Conservation (phyloP, 2,797 vertebrate species). For the Halcyon smyrnensis region DNA sequence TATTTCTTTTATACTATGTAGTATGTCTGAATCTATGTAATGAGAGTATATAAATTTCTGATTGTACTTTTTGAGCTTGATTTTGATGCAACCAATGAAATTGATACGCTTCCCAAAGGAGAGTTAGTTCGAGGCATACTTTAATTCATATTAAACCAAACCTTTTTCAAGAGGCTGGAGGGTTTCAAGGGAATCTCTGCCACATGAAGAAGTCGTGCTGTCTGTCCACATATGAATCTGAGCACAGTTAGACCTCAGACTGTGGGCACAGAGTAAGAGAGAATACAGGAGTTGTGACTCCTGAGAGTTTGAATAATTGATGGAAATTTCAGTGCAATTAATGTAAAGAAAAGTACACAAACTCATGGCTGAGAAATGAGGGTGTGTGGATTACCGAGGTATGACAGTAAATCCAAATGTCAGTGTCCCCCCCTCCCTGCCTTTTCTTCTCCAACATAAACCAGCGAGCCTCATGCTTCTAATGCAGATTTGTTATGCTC, state of each 20-base stretch:
- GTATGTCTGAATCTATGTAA: background rate
- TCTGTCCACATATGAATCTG: background rate
- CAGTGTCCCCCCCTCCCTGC: background rate
- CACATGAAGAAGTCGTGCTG: background rate
- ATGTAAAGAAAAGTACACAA: background rate
- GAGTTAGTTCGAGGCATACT: background rate
- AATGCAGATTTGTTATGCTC: constrained; percentile 5
- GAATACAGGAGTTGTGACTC: background rate
- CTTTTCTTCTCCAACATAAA: background rate
- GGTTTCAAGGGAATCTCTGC: background rate
- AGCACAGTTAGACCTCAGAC: background rate
- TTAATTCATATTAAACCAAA: background rate
- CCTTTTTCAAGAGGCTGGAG: background rate
- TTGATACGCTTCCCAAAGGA: background rate
- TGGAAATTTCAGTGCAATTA: background rate
- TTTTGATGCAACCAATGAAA: constrained; percentile 3
- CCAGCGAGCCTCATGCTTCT: background rate
- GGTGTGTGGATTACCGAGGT: constrained; percentile 1
- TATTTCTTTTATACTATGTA: background rate
- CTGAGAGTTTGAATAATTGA: constrained; percentile 1
- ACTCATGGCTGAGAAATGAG: constrained; percentile 6
- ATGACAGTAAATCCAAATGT: background rate
- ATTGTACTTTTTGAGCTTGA: background rate
- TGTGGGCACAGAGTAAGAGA: background rate
- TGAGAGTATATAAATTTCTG: background rate